Base-by-base conservation (phyloP, 2,113 vertebrate genomes). In the Crotalus tigris region DNA sequence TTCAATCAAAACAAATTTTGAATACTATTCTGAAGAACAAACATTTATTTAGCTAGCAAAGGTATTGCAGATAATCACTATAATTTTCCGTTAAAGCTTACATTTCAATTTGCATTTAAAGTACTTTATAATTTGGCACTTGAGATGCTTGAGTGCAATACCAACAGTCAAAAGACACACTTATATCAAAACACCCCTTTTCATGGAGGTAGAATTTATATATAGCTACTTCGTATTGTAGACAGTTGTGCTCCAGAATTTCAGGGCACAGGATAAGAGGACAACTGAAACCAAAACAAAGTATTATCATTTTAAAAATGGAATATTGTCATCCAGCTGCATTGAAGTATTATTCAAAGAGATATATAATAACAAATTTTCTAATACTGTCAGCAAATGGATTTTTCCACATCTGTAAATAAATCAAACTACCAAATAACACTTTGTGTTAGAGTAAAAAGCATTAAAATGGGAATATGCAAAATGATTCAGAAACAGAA, bases 31-130 rank as follows among this genome's bases (percentile, higher is more conserved):
- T 29, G 87, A 11, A 92, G 92, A 87, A 87, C 49, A 95, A 94
- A 93, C 90, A 94, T 92, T 95, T 94, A 92, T 95, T 94, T 94
- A 94, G 91, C 85, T 92, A 90, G 87, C 69, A 95, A 91, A 96
- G 92, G 75, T 93, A 93, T 69, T 92, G 95, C 86, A 94, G 89
- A 95, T 95, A 95, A 96, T 95, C 94, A 92, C 61, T 94, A 86
- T 85, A 86, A 95, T 96, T 95, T 96, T 89, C 93, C 90, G 94
- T 94, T 95, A 96, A 95, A 81, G 91, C 13, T 44, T 93, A 75
- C 24, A 95, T 96, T 96, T 96, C 51, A 90, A 93, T 95, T 95
- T 96, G 94, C 92, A 94, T 96, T 96, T 96, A 91, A 96, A 96
- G 59, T 89, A 95, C 92, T 96, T 97, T 93, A 95, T 95, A 96